These are phyloP conservation scores for Bedellia somnulentella DNA, from an alignment of 2,888 invertebrate genomes.

Conservation along the genomic window DNA sequence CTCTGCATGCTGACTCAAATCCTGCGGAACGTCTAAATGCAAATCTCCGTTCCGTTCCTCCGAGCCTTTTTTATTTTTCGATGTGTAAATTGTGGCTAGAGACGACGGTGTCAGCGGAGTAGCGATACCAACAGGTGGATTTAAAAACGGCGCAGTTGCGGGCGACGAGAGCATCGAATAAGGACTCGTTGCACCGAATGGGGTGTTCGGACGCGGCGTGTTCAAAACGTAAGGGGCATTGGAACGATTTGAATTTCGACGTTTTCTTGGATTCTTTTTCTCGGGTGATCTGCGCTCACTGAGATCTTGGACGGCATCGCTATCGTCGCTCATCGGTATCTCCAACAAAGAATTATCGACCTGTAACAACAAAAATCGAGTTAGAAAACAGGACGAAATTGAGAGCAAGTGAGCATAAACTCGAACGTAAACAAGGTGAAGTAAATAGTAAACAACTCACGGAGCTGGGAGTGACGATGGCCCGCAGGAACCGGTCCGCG, in stretches of 20 bases:
- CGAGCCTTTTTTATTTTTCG: conserved; percentile 35
- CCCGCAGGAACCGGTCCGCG: conserved; percentile 59
- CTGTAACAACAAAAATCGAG: conserved; percentile 15
- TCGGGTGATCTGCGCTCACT: conserved; percentile 51
- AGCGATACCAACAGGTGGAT: conserved; percentile 51
- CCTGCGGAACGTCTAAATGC: conserved; percentile 38
- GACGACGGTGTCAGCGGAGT: conserved; percentile 43
- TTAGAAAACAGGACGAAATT: no score
- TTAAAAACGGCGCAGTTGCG: conserved; percentile 33
- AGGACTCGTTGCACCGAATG: conserved; percentile 37
- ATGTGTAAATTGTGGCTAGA: conserved; percentile 43
- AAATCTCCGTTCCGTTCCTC: conserved; percentile 28
- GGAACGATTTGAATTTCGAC: conserved; percentile 46
- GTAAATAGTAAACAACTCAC: conserved; percentile 23
- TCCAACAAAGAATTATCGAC: conserved; percentile 49
- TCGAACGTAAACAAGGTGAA: neutral
- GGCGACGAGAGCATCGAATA: conserved; percentile 37
- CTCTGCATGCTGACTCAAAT: conserved; percentile 48
- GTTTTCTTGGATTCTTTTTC: conserved; percentile 47
- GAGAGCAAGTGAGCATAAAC: conserved; percentile 1
- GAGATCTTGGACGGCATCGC: conserved; percentile 48
- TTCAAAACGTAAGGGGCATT: conserved; percentile 50
- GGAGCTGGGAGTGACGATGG: conserved; percentile 57
- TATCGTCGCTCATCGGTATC: conserved; percentile 49
- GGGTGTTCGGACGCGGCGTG: conserved; percentile 46